phyloP scores from a whole-genome alignment of 2,113 vertebrate species.

The Austrofundulus limnaeus region DNA sequence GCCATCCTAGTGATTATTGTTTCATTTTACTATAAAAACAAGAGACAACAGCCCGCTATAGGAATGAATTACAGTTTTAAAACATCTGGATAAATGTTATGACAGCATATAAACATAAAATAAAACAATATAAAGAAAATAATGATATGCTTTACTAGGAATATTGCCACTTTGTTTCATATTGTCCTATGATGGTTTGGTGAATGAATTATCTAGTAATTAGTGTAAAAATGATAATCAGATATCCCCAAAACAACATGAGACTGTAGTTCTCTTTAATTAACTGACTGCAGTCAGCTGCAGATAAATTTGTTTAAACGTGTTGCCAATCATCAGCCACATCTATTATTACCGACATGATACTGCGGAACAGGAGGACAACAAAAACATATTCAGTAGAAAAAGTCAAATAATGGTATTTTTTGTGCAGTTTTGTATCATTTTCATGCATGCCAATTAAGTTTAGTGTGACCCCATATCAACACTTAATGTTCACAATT shows the following conservation, averaged over 20 bases:
- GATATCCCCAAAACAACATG: slow-evolving; percentile 22
- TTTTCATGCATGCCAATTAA: slow-evolving; percentile 22
- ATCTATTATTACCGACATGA: too few species aligned
- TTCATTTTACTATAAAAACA: background rate
- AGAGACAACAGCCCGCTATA: background rate
- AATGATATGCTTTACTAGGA: slow-evolving; percentile 48
- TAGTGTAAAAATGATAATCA: slow-evolving; percentile 58
- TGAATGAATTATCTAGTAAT: slow-evolving; percentile 60
- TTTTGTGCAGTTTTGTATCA: slow-evolving; percentile 5
- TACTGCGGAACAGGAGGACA: background rate
- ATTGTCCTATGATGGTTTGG: slow-evolving; percentile 45
- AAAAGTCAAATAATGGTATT: slow-evolving; percentile 7
- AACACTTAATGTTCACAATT: slow-evolving; percentile 33
- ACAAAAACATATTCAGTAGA: background rate
- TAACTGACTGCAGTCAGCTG: slow-evolving; percentile 29
- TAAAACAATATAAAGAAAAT: slow-evolving; percentile 51
- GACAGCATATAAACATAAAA: background rate
- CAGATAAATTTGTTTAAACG: slow-evolving; percentile 20
- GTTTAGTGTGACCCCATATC: slow-evolving; percentile 29
- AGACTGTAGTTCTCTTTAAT: slow-evolving; percentile 46
- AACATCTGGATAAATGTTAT: background rate
- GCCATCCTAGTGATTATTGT: background rate
- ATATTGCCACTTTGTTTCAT: slow-evolving; percentile 38
- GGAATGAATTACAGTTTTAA: background rate
- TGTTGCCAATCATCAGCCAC: too few species aligned